Evolutionary conservation across 2,113 vertebrate genomes (phyloP), one percentile per base, ranked within the genome.

Genomic region (Chlamydotis undulata): DNA sequence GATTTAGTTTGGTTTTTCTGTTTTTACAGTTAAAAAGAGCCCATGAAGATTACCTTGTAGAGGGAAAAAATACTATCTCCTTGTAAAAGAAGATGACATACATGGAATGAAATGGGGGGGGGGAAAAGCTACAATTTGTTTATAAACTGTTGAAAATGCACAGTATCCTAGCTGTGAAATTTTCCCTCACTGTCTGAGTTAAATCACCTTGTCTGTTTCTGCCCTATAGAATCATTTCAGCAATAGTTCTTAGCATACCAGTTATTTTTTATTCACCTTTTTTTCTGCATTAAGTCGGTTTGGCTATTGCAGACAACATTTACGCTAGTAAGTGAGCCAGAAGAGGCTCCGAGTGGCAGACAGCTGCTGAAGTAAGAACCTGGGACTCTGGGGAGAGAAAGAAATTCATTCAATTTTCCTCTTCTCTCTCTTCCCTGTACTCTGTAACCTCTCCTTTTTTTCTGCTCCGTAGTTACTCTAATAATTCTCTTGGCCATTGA

Each of bases 291-390:
- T 18, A 78, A 81, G 53, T 43, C 53, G 55, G 25, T 52, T 69
- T 90, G 76, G 64, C 57, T 79, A 19, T 31, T 93, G 61, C 86
- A 91, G 56, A 33, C 39, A 91, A 49, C 18, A 84, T 76, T 81
- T 83, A 24, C 56, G 35, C 65, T 87, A 50, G 39, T 47, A 57
- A 71, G 69, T 1, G 24, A 92, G 83, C 65, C 83, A 73, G 43
- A 88, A 87, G 80, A 82, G 61, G 53, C 73, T 90, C 22, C 65
- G 83, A 87, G 53, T 92, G 77, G 65, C 86, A 95, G 95, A 93
- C 33, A 76, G 86, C 53, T 87, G 88, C 80, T 92, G 90, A 91
- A 89, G 87, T 49, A 57, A 83, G 73, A 95, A 73, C 49, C 35
- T 89, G 74, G 49, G 49, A 61, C 83, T 92, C 77, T 43, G 25